A percentile compares a stretch with the other conserved stretches of the same genome.
Evolutionary conservation across 2,888 invertebrate genomes (phyloP).

Genomic region (Dromius quadrimaculatus): DNA sequence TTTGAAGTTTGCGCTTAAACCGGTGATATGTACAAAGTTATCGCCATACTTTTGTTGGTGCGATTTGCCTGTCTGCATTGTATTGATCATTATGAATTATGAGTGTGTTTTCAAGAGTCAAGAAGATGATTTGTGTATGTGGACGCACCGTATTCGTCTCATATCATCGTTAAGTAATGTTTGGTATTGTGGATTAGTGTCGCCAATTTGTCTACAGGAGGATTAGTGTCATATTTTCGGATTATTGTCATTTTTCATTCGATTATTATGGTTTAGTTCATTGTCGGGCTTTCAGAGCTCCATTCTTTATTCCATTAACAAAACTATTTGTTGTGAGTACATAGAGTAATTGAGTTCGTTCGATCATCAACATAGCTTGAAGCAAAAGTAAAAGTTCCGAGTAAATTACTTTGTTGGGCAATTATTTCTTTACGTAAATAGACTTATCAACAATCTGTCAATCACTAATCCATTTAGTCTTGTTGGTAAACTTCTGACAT

Average conservation of each 20-base stretch:
- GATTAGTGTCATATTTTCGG: slow-evolving; percentile 44
- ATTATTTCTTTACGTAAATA: slow-evolving; percentile 11
- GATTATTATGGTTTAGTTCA: slow-evolving; percentile 1
- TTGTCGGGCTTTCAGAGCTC: too few relatives aligned
- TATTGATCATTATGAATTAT: slow-evolving; percentile 1
- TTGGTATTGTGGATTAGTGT: slow-evolving; percentile 14
- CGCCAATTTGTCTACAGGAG: slow-evolving; percentile 5
- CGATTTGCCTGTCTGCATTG: slow-evolving; percentile 3
- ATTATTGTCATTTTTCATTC: slow-evolving; percentile 37
- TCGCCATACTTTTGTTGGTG: neutral
- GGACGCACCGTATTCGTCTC: slow-evolving; percentile 1
- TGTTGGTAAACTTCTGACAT: slow-evolving; percentile 1
- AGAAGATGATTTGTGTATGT: slow-evolving; percentile 6
- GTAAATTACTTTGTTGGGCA: slow-evolving; percentile 1
- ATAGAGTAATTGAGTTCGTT: too few relatives aligned
- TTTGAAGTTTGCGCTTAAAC: neutral
- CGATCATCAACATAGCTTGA: too few relatives aligned
- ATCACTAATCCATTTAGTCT: slow-evolving; percentile 3
- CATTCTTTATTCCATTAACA: too few relatives aligned
- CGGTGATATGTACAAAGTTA: neutral
- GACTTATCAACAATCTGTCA: slow-evolving; percentile 4
- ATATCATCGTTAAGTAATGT: slow-evolving; percentile 4
- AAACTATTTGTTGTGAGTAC: too few relatives aligned
- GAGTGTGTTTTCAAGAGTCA: slow-evolving; percentile 11
- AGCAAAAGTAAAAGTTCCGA: neutral